A percentile compares a stretch with the other conserved stretches of the same genome.
phyloP scores from a whole-genome alignment of 1,140 invertebrate genomes.

The Rhyacophila brunnea region DNA sequence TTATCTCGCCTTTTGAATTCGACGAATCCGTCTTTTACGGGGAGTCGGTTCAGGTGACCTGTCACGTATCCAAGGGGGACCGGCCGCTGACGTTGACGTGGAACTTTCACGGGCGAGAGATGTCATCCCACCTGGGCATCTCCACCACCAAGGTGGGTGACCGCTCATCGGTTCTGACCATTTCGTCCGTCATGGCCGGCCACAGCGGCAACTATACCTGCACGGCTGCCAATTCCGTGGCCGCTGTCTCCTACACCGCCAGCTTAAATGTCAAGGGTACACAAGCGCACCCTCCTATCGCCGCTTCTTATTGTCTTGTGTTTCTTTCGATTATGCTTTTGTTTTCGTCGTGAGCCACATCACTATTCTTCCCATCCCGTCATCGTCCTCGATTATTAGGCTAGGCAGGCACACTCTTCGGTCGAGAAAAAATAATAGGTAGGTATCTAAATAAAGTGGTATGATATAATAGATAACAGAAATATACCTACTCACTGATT shows the following conservation, averaged over 20 bases:
- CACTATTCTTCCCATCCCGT: too few species aligned
- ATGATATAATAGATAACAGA: too few species aligned
- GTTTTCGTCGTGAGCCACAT: too few species aligned
- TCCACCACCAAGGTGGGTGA: constrained; percentile 64
- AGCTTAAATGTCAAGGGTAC: constrained; percentile 71
- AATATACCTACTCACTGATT: too few species aligned
- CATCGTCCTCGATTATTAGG: too few species aligned
- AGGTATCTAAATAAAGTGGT: too few species aligned
- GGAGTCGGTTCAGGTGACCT: constrained; percentile 68
- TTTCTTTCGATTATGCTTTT: too few species aligned
- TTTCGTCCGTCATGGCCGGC: constrained; percentile 70
- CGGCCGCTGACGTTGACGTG: constrained; percentile 63
- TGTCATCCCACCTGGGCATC: constrained; percentile 54
- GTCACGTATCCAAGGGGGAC: constrained; percentile 67
- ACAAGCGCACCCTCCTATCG: constrained; percentile 1
- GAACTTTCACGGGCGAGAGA: constrained; percentile 56
- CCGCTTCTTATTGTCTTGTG: constrained; percentile 12
- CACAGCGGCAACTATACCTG: constrained; percentile 82
- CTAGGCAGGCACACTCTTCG: too few species aligned
- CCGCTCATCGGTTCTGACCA: constrained; percentile 71
- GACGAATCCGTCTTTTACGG: constrained; percentile 68
- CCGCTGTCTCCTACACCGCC: constrained; percentile 63
- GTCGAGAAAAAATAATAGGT: too few species aligned
- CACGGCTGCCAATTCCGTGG: constrained; percentile 68
- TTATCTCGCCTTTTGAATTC: constrained; percentile 63